Evolutionary conservation across 2,113 vertebrate genomes (phyloP).

Genomic region (Melierax canorus): DNA sequence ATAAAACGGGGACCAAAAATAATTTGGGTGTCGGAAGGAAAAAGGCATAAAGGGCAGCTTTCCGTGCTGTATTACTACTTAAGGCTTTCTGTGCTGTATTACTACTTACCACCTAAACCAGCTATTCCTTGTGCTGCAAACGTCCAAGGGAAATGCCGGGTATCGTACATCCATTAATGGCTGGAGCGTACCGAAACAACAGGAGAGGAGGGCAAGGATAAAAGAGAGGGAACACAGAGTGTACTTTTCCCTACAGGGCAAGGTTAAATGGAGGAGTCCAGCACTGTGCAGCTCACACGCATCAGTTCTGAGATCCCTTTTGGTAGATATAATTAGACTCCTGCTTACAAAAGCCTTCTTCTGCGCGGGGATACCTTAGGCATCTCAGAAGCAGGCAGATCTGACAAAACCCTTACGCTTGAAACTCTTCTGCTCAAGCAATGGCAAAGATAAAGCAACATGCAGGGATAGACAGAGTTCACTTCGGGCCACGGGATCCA

Average conservation of each 20-base stretch:
- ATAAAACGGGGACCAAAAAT: not conserved
- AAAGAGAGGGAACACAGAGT: not conserved
- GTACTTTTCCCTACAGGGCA: conserved; percentile 44
- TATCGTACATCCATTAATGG: not conserved
- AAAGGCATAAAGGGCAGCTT: not conserved
- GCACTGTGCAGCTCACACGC: not conserved
- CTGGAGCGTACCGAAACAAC: not conserved
- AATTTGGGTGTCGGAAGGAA: not conserved
- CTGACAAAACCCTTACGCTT: not conserved
- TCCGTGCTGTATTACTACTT: not conserved
- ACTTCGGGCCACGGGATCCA: accelerated
- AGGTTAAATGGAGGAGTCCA: conserved; percentile 11
- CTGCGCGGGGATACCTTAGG: not conserved
- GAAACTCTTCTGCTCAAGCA: not conserved
- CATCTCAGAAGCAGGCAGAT: not conserved
- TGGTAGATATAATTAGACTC: not conserved
- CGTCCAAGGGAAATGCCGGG: not conserved
- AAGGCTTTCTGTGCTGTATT: not conserved
- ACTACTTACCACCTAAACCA: not conserved
- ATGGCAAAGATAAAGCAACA: not conserved
- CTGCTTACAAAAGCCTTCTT: not conserved
- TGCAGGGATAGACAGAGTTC: not conserved
- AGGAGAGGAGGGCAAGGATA: not conserved
- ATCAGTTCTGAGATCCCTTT: not conserved
- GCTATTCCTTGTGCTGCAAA: not conserved